Evolutionary conservation across 2,888 invertebrate genomes (phyloP).

Genomic region (Cephus nigrinus): DNA sequence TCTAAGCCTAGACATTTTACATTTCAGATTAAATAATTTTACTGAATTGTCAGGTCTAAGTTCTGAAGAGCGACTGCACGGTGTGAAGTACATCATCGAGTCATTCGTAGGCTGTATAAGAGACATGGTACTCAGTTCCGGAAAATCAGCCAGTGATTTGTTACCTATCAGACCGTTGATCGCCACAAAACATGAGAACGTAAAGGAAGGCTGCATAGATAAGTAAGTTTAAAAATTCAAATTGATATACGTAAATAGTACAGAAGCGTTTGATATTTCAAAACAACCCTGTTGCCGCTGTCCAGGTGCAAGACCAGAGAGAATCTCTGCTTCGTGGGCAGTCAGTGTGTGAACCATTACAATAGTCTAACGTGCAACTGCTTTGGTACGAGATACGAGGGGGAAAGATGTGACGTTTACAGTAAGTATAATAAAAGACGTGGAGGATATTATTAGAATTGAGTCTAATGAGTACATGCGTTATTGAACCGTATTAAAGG

Average conservation of each 20-base stretch:
- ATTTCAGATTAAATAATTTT: neutral
- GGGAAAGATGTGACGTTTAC: conserved; percentile 90
- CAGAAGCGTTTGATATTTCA: neutral
- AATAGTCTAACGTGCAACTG: conserved; percentile 91
- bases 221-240: conserved; percentile 66
- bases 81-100: conserved; percentile 92
- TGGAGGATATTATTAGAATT: neutral
- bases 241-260: neutral
- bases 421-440: conserved; percentile 72
- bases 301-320: conserved; percentile 79
- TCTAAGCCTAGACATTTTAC: neutral
- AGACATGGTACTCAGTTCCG: conserved; percentile 86
- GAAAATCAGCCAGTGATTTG: conserved; percentile 86
- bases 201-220: conserved; percentile 88
- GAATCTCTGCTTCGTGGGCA: conserved; percentile 89
- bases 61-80: conserved; percentile 88
- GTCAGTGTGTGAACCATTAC: conserved; percentile 92
- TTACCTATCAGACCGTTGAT: conserved; percentile 84
- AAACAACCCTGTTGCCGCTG: neutral
- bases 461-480: neutral
- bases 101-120: conserved; percentile 93
- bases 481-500: neutral
- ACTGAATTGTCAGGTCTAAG: conserved; percentile 75
- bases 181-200: conserved; percentile 89
- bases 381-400: conserved; percentile 92